phyloP scores from a whole-genome alignment of 2,888 invertebrate genomes.

The Chrysopilus asiliformis region DNA sequence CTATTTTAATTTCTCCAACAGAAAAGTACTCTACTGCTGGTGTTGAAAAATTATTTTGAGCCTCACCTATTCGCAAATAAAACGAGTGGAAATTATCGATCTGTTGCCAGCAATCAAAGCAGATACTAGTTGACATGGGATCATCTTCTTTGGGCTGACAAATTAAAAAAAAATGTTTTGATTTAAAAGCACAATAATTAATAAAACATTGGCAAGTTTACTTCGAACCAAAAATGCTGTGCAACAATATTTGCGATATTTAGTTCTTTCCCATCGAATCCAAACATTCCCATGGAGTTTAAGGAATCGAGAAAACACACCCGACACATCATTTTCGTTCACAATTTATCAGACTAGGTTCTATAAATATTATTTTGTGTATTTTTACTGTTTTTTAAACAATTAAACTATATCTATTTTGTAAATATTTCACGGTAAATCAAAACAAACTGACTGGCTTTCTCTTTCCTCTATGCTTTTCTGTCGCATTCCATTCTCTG shows the following conservation, averaged over 20 bases:
- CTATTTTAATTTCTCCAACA: too few relatives aligned
- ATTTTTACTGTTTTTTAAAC: too few relatives aligned
- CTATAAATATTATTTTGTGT: too few relatives aligned
- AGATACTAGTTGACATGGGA: constrained; percentile 28
- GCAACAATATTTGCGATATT: constrained; percentile 25
- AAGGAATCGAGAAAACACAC: constrained; percentile 17
- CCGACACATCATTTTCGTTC: constrained; percentile 12
- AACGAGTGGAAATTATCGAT: constrained; percentile 29
- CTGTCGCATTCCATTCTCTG: too few relatives aligned
- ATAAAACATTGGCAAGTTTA: too few relatives aligned
- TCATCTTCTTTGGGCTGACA: constrained; percentile 25
- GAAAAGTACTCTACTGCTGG: constrained; percentile 4
- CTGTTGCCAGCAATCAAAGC: constrained; percentile 27
- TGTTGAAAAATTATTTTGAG: constrained; percentile 17
- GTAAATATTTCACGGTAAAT: too few relatives aligned
- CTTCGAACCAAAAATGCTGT: constrained; percentile 35
- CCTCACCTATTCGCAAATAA: constrained; percentile 26
- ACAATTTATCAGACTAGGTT: too few relatives aligned
- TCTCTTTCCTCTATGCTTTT: too few relatives aligned
- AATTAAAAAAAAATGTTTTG: not conserved
- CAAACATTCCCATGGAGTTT: constrained; percentile 28
- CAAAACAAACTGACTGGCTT: too few relatives aligned
- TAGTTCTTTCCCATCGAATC: constrained; percentile 21
- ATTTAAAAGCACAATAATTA: too few relatives aligned
- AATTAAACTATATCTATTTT: too few relatives aligned